These are phyloP conservation scores for Volucella inanis DNA, from an alignment of 2,888 invertebrate species.

Conservation along the genomic window DNA sequence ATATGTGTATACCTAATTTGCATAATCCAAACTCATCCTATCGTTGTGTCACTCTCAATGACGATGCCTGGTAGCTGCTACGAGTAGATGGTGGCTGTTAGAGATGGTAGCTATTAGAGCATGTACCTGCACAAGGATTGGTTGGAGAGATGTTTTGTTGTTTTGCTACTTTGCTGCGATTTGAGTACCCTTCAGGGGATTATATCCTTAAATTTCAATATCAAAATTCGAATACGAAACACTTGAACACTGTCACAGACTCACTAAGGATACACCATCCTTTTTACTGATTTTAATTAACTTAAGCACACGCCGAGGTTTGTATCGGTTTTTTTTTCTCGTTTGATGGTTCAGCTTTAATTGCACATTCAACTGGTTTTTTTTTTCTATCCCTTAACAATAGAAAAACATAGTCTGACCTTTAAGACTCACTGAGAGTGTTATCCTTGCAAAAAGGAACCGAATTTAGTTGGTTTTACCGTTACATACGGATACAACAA, in stretches of 20 bases:
- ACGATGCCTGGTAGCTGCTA: not conserved
- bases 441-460: slow-evolving; percentile 44
- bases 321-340: not conserved
- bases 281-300: not conserved
- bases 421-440: slow-evolving; percentile 38
- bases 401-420: slow-evolving; percentile 27
- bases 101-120: too few species aligned
- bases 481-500: slow-evolving; percentile 18
- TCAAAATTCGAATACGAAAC: not conserved
- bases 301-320: not conserved
- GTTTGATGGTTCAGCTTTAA: slow-evolving; percentile 27
- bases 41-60: slow-evolving; percentile 14
- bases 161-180: slow-evolving; percentile 25
- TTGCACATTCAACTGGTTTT: slow-evolving; percentile 64
- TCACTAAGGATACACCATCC: not conserved
- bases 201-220: slow-evolving; percentile 40
- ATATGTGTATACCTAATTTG: slow-evolving; percentile 57
- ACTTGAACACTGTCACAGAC: too few species aligned
- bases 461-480: slow-evolving; percentile 9
- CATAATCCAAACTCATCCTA: slow-evolving; percentile 61
- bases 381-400: not conserved
- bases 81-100: not conserved
- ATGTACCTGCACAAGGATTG: not conserved
- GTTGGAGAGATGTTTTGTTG: slow-evolving; percentile 15
- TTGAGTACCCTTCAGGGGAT: slow-evolving; percentile 30